phyloP scores from a whole-genome alignment of 1,140 invertebrate species.

The Drosophila eugracilis region DNA sequence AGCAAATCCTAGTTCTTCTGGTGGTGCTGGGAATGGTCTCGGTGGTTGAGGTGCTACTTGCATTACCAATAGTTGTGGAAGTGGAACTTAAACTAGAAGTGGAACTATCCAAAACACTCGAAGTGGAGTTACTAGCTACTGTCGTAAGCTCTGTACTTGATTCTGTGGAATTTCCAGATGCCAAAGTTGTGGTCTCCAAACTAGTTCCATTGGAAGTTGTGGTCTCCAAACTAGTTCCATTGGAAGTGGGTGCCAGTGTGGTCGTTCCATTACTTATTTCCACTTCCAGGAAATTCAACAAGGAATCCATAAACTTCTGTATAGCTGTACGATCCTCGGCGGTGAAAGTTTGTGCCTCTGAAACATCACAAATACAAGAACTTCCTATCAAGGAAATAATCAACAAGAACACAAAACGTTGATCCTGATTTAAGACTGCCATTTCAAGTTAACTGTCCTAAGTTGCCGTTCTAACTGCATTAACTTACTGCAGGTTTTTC shows the following conservation, averaged over 20 bases:
- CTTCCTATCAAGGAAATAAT: slow-evolving; percentile 20
- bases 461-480: slow-evolving; percentile 11
- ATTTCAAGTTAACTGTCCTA: slow-evolving; percentile 21
- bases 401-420: slow-evolving; percentile 33
- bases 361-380: background rate
- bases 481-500: background rate
- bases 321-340: slow-evolving; percentile 57
- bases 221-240: slow-evolving; percentile 20
- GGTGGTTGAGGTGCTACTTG: background rate
- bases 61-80: background rate
- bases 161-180: background rate
- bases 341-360: slow-evolving; percentile 50
- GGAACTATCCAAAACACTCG: background rate
- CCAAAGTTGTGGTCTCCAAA: slow-evolving; percentile 26
- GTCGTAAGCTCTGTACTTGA: slow-evolving; percentile 9
- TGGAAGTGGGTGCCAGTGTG: slow-evolving; percentile 3
- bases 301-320: slow-evolving; percentile 58
- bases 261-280: slow-evolving; percentile 39
- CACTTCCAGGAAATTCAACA: slow-evolving; percentile 60
- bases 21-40: slow-evolving; percentile 8
- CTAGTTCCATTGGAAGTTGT: slow-evolving; percentile 19
- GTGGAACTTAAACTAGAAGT: background rate
- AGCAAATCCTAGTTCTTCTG: slow-evolving; percentile 49
- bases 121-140: background rate
- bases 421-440: slow-evolving; percentile 30